A percentile compares a stretch with the other conserved stretches of the same genome.
These are phyloP conservation scores for Marcusenius ussheri DNA, from an alignment of 2,113 vertebrate genomes.

Conservation along the genomic window DNA sequence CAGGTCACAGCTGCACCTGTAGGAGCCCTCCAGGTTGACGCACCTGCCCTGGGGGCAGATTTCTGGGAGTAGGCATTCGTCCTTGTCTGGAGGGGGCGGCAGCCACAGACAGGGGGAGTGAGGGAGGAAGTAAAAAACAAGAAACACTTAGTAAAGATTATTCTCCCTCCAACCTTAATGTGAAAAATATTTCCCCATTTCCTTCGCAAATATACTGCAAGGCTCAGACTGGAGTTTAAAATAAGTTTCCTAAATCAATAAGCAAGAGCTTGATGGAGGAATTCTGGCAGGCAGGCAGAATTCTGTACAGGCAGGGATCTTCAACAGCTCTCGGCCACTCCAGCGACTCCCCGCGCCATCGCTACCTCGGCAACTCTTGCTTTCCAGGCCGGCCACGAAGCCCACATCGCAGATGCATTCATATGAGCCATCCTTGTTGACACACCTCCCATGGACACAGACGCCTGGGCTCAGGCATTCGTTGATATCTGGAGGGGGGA, in stretches of 20 bases:
- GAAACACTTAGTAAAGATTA: neutral
- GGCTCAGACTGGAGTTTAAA: neutral
- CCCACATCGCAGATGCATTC: conserved; percentile 60
- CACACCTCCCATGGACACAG: conserved; percentile 56
- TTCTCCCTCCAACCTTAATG: neutral
- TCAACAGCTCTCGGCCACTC: neutral
- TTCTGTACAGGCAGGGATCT: neutral
- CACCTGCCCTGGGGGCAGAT: conserved; percentile 70
- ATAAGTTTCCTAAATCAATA: conserved; percentile 2
- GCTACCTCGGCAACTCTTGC: conserved; percentile 56
- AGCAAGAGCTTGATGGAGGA: neutral
- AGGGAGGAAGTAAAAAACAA: neutral
- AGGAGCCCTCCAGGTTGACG: conserved; percentile 74
- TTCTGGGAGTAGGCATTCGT: conserved; percentile 66
- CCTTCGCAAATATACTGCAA: neutral
- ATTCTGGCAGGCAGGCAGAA: neutral
- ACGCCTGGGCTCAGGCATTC: conserved; percentile 55
- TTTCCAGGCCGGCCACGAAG: conserved; percentile 49
- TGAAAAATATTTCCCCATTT: neutral
- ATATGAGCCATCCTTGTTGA: conserved; percentile 62
- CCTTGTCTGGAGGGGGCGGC: conserved; percentile 61
- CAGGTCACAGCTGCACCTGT: conserved; percentile 69
- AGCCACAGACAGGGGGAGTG: neutral
- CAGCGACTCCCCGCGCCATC: conserved; percentile 13
- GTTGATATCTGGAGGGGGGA: conserved; percentile 52